phyloP scores from a whole-genome alignment of 2,113 vertebrate genomes.

The Rhabdornis inornatus region DNA sequence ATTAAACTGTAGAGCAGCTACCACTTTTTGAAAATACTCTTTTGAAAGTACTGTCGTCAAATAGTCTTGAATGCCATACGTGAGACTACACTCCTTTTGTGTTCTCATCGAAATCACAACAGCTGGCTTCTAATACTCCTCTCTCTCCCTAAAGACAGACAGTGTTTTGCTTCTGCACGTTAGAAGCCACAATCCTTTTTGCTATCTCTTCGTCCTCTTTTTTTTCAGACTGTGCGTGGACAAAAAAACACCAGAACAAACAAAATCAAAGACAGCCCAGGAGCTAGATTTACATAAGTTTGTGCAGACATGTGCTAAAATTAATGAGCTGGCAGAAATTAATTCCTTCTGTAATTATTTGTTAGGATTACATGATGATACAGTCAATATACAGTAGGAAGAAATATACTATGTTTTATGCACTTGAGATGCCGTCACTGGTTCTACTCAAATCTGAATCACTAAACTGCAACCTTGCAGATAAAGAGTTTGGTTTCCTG shows the following conservation, averaged over 20 bases:
- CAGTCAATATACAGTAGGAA: background rate
- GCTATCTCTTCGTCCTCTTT: rapidly evolving
- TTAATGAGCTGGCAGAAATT: background rate
- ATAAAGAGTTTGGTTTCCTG: background rate
- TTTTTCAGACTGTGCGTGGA: background rate
- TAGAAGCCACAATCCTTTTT: background rate
- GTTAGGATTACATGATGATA: background rate
- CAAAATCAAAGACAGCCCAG: background rate
- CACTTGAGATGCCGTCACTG: background rate
- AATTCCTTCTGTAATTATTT: background rate
- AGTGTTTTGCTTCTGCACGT: background rate
- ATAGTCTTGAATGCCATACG: background rate
- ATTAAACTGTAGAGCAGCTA: background rate
- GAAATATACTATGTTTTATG: background rate
- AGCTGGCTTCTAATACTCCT: background rate
- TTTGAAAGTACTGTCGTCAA: background rate
- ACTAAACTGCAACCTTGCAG: background rate
- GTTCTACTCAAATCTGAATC: background rate
- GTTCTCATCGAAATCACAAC: background rate
- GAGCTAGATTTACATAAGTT: background rate
- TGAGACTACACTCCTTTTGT: background rate
- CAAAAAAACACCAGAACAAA: background rate
- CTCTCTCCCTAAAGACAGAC: background rate
- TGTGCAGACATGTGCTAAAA: background rate
- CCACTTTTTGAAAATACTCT: background rate